Base-by-base conservation (phyloP, 64 coral and sea anemone genomes). In the Acropora tenuis region DNA sequence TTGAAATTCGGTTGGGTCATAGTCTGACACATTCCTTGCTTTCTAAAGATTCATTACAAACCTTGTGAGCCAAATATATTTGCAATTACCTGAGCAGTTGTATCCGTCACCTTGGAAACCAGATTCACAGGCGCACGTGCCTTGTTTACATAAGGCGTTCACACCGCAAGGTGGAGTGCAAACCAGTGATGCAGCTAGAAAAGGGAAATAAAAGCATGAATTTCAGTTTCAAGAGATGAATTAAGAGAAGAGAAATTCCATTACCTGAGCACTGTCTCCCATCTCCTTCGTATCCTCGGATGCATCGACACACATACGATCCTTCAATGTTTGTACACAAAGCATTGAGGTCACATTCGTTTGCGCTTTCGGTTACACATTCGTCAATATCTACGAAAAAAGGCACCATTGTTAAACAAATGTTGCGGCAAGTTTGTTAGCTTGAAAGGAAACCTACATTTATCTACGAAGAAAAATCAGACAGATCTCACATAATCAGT, bases 231-330 rank as follows among this genome's bases (percentile, higher is more conserved):
- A 6, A 3, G 6, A 20, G 40, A 4, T 59, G 3, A 8, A 8
- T 60, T 41, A 43, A 61, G 13, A 17, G 9, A 48, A 1, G 1
- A 11, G 69, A 68, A 47, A 2, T 0, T 1, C 43, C 43, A 15
- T 71, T 68, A 95, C 94, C 94, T 84, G 78, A 73, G 59, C 94
- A 95, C 77, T 6, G 80, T 76, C 65, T 92, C 43, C 94, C 94
- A 69, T 92, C 80, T 69, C 85, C 84, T 6, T 48, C 60, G 40
- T 88, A 95, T 43, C 94, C 94, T 13, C 80, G 73, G 6, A 80
- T 42, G 44, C 94, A 95, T 8, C 55, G 87, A 55, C 94, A 95
- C 9, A 58, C 52, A 92, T 92, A 95, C 0, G 90, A 92, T 40
- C 94, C 94, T 71, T 41, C 42, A 5, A 68, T 87, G 71, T 95